Base-by-base conservation (phyloP, 2,113 vertebrate genomes). In the Bubo scandiacus region DNA sequence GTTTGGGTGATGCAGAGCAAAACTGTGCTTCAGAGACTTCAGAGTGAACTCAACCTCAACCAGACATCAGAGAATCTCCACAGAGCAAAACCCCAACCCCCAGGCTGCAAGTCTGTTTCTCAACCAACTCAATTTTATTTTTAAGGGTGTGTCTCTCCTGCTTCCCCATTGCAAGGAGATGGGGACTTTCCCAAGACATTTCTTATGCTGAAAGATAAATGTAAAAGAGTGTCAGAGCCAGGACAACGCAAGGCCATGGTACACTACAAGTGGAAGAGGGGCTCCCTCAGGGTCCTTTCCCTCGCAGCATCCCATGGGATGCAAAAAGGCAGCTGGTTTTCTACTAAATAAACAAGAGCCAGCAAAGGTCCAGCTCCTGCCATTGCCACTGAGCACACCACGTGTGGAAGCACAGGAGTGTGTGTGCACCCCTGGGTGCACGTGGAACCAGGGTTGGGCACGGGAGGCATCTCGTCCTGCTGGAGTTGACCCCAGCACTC, bases 221-320 rank as follows among this genome's bases (percentile, higher is more conserved):
- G 7, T 40, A 4, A 43, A 86, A 84, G 42, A 42, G 16, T 21
- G 3, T 30, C 2, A 1, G 54, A 51, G 25, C 13, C 16, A 65
- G 26, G 27, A 57, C 6, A 32, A 38, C 12, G 36, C 55, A 21
- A 1, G 1, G 30, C 16, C 66, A 21, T 0, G 1, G 55, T 13
- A 19, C 0, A 0, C 17, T 54, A 54, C 0, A 6, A 61, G 43
- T 30, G 15, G 55, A n/a, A 70, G 11, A 67, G 65, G 19, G 16
- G 19, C 1, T 51, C 23, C 40, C 16, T 29, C 1, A 0, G 25
- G 34, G 14, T 59, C 29, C 30, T 49, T 58, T 26, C 54, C 19
- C 38, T 49, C 7, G 1, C n/a, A 51, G 45, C 25, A 38, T 25
- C 88, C 27, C 36, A 11, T 22, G 36, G 40, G 61, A 47, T 45